Base-by-base conservation (phyloP, 2,888 invertebrate genomes). In the Sphinx pinastri region DNA sequence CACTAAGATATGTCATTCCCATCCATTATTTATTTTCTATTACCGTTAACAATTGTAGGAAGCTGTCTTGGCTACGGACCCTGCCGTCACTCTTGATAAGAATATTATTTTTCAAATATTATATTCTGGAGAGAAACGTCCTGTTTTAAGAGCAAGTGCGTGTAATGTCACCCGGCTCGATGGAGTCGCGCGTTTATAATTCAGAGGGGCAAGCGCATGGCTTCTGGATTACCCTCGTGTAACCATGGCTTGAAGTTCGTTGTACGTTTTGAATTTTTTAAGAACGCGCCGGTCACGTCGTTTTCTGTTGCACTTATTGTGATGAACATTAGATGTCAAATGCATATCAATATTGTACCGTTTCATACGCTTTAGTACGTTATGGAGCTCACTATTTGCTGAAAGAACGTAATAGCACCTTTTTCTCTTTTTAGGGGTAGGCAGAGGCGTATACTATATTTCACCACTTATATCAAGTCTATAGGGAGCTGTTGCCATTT, bases 131-230 rank as follows among this genome's bases (percentile, higher is more conserved):
- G 8, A 58, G 52, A 60, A 52, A 12, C 38, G 31, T 14, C 52
- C 38, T 12, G 45, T 47, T 47, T 54, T 5, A 51, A 52, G 16
- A 54, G 51, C 38, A 38, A 68, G 69, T 69, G 69, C 52, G 69
- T 52, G 31, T 7, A 54, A 16, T 63, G 60, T 60, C 31, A 38
- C 13, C 7, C 70, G 70, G 25, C 55, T 52, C 52, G 47, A 55
- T 67, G 71, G 60, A 70, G 60, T 51, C 60, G 67, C 47, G 54
- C 60, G 67, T 76, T 45, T 66, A 75, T 76, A 71, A 76, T 75
- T 76, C 68, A 76, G 52, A 14, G 58, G 66, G 71, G 71, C 74
- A 71, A 70, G 70, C 71, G 68, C 71, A 73, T 72, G 69, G 71
- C 68, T 73, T 67, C 67, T 71, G 69, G 71, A 73, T 76, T 73